Percentiles rank a stretch among this genome's conserved stretches.
Conservation (phyloP, 2,113 vertebrate species). For the Vulpes lagopus region DNA sequence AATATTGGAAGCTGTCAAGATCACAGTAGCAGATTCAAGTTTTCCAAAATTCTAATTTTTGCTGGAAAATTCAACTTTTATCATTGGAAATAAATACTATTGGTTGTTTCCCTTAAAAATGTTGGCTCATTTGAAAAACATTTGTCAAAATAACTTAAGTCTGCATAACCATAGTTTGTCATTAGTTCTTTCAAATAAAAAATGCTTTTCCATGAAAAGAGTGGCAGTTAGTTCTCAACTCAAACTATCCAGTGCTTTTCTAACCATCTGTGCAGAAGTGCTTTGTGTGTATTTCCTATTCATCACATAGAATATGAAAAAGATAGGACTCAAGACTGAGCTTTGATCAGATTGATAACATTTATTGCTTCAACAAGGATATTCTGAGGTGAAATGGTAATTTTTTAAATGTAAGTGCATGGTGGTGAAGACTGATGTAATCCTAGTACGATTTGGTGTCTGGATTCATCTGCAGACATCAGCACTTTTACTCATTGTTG, state of each 20-base stretch:
- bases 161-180: background rate
- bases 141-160: background rate
- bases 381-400: background rate
- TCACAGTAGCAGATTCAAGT: background rate
- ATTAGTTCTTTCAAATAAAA: conserved; percentile 17
- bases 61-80: conserved; percentile 49
- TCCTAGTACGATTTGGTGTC: background rate
- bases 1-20: background rate
- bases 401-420: background rate
- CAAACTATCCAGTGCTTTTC: background rate
- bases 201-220: background rate
- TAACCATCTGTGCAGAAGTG: background rate
- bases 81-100: background rate
- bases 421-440: background rate
- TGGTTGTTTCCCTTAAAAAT: background rate
- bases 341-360: background rate
- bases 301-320: background rate
- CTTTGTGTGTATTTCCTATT: background rate
- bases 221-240: background rate
- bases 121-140: background rate
- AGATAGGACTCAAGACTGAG: background rate
- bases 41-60: conserved; percentile 15
- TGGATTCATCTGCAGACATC: background rate
- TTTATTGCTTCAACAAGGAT: background rate
- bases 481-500: background rate